Base-by-base conservation (phyloP, 2,888 invertebrate genomes). In the Hyppa rectilinea region DNA sequence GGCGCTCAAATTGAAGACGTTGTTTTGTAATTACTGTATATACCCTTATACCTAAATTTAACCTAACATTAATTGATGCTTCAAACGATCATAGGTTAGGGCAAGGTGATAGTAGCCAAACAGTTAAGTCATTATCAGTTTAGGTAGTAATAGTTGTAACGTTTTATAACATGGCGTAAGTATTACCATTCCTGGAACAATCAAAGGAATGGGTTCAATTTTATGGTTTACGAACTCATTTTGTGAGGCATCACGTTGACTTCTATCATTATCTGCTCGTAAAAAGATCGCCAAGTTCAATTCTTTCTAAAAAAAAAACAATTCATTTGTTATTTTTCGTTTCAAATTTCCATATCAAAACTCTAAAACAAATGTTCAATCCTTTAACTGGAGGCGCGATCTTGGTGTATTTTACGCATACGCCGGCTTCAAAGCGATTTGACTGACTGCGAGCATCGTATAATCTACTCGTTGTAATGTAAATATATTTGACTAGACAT, bases 61-160 rank as follows among this genome's bases (percentile, higher is more conserved):
- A 80, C 64, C 73, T 85, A 81, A 88, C 79, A 85, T 82, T 91
- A 90, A 91, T 83, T 88, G 88, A 93, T 87, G 94, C 94, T 95
- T 94, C 88, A 85, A 90, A 90, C 68, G 85, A 93, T 94, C 93
- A 92, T 95, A 95, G 94, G 93, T 92, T 94, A 95, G 92, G 89
- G 91, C 90, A 93, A 92, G 92, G 95, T 95, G 95, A 95, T 95
- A 95, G 91, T 95, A 95, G 94, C 92, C 93, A 89, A 90, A 90
- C 74, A 84, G 82, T 86, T 92, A 92, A 92, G 91, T 89, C 85
- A 90, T 89, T 90, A 91, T 91, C 90, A 91, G 85, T 85, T 73
- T 91, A 90, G 87, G 78, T 88, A 87, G 81, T 83, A 75, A 78
- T 87, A 84, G 87, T 68, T 74, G 62, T 88, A 84, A 86, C 59